A percentile compares a stretch with the other conserved stretches of the same genome.
Conservation (phyloP, 2,797 vertebrate genomes). For the Anguilla megastoma region DNA sequence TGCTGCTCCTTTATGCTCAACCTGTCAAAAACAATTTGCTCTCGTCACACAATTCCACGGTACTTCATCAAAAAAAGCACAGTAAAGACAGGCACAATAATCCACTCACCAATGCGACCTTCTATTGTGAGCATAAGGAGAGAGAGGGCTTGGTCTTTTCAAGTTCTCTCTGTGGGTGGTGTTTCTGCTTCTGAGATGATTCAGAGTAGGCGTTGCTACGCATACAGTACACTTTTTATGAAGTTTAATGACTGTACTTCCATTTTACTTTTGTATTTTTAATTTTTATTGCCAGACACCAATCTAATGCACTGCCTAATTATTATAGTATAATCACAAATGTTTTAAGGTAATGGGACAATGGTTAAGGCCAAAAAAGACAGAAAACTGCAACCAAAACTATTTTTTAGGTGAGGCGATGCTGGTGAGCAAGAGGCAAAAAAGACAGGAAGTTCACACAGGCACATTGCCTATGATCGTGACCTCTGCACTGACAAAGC, state of each 20-base stretch:
- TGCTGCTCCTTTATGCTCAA: not conserved
- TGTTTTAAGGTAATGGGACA: not conserved
- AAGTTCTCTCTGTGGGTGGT: conserved; percentile 6
- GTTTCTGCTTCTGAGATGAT: not conserved
- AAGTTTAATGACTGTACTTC: not conserved
- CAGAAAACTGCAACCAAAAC: too few species aligned
- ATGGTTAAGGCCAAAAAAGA: too few species aligned
- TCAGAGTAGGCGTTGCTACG: conserved; percentile 8
- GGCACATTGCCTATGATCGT: not conserved
- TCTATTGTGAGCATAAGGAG: not conserved
- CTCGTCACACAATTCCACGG: not conserved
- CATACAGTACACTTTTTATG: not conserved
- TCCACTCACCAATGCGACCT: not conserved
- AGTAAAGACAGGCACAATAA: not conserved
- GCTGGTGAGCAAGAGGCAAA: too few species aligned
- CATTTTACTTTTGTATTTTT: not conserved
- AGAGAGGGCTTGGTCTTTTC: not conserved
- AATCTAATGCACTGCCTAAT: not conserved
- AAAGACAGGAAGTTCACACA: not conserved
- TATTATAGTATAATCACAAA: not conserved
- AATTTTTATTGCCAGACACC: not conserved
- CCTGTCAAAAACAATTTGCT: not conserved
- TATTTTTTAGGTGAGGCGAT: not conserved
- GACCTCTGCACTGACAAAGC: not conserved
- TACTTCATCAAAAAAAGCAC: not conserved